Conservation (phyloP, 2,797 vertebrate species). For the Catamblyrhynchus diadema region DNA sequence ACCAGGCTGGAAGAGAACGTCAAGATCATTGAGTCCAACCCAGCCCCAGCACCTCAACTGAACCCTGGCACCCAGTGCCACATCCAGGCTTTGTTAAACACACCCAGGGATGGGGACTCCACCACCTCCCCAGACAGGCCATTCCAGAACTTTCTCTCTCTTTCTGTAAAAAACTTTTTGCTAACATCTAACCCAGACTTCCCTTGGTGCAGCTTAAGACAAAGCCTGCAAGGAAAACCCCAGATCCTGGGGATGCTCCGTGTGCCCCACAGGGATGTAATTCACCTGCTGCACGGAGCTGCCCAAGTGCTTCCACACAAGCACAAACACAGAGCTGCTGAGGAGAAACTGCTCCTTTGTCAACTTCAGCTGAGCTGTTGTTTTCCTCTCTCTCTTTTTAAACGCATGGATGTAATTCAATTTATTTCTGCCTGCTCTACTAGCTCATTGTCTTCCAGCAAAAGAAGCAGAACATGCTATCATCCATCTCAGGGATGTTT, state of each 20-base stretch:
- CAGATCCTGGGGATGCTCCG: rapidly evolving
- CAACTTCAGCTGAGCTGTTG: background rate
- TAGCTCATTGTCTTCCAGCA: background rate
- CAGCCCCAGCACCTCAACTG: rapidly evolving
- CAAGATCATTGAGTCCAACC: rapidly evolving
- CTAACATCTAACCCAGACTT: background rate
- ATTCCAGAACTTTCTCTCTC: background rate
- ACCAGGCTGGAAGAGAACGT: rapidly evolving
- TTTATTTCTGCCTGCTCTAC: background rate
- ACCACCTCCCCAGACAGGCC: rapidly evolving
- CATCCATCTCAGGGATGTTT: background rate
- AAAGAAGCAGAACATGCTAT: rapidly evolving
- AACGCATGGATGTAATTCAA: background rate
- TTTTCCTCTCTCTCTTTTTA: background rate
- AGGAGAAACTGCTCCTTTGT: background rate
- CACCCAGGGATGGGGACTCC: background rate
- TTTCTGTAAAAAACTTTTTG: background rate
- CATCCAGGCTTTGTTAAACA: background rate
- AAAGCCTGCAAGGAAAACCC: background rate
- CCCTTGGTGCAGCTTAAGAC: background rate
- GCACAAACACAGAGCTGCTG: rapidly evolving
- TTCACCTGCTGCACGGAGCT: background rate
- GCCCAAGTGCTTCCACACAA: rapidly evolving
- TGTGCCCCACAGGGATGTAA: rapidly evolving
- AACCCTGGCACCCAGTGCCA: background rate